A percentile compares a stretch with the other conserved stretches of the same genome.
Conservation (phyloP, 2,888 invertebrate species). For the Cerastis leucographa region DNA sequence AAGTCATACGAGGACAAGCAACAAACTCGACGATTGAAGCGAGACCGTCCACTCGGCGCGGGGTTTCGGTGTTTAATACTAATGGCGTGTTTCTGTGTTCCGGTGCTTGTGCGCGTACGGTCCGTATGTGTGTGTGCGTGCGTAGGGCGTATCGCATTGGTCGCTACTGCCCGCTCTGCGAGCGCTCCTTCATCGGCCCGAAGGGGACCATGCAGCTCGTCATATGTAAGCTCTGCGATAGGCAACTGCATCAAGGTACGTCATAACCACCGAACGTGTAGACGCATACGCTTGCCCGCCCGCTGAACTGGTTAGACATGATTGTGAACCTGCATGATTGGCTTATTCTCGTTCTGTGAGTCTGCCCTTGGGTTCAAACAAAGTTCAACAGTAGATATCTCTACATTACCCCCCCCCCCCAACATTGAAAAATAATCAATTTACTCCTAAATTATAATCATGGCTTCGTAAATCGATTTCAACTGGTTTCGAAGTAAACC, state of each 20-base stretch:
- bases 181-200: conserved; percentile 92
- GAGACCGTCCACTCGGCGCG: conserved; percentile 66
- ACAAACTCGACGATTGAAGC: conserved; percentile 75
- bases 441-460: not conserved
- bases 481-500: not conserved
- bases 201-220: conserved; percentile 92
- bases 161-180: conserved; percentile 93
- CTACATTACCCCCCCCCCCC: not conserved
- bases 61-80: conserved; percentile 80
- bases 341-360: conserved; percentile 18
- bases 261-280: conserved; percentile 78
- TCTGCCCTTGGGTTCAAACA: conserved; percentile 5
- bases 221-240: conserved; percentile 91
- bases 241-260: conserved; percentile 91
- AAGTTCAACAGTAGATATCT: conserved; percentile 22
- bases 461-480: not conserved
- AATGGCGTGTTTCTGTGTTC: conserved; percentile 91
- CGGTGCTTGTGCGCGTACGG: conserved; percentile 88
- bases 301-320: conserved; percentile 56
- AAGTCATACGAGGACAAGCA: conserved; percentile 78
- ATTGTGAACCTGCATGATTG: conserved; percentile 48
- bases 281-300: conserved; percentile 68
- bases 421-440: not conserved
- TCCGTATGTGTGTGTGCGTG: conserved; percentile 87
- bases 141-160: conserved; percentile 93